These are phyloP conservation scores for Panthera leo DNA, from an alignment of 2,113 vertebrate genomes.

Conservation along the genomic window DNA sequence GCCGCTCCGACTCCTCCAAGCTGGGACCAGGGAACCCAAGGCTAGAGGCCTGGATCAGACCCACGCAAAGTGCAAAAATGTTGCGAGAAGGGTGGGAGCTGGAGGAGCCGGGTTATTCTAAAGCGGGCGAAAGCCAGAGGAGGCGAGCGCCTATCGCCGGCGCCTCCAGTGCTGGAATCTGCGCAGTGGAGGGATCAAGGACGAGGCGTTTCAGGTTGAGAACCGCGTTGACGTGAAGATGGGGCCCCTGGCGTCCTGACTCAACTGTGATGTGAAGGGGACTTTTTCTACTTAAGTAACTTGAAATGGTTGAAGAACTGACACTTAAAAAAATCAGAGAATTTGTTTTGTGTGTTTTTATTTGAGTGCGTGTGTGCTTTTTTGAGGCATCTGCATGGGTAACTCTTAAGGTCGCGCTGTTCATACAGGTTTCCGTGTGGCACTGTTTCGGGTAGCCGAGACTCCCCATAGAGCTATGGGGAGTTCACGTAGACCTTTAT, in stretches of 20 bases:
- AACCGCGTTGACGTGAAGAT: background rate
- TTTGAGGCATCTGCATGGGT: background rate
- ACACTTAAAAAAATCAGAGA: background rate
- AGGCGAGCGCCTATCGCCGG: background rate
- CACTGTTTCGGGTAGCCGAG: background rate
- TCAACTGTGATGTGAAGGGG: background rate
- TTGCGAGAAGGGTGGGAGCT: slow-evolving; percentile 10
- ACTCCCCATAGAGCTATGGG: background rate
- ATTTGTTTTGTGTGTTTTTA: background rate
- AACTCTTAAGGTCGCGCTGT: background rate
- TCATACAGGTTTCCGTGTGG: slow-evolving; percentile 44
- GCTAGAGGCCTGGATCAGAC: slow-evolving; percentile 60
- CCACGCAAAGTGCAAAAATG: slow-evolving; percentile 57
- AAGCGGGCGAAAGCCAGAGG: background rate
- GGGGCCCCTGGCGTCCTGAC: background rate
- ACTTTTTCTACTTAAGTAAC: slow-evolving; percentile 31
- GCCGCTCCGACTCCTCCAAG: background rate
- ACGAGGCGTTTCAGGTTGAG: background rate
- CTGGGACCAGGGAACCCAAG: background rate
- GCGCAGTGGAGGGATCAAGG: background rate
- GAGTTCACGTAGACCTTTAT: background rate
- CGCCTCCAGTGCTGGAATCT: slow-evolving; percentile 34
- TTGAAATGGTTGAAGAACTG: background rate
- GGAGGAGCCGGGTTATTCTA: background rate
- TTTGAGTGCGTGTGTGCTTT: background rate